These are phyloP conservation scores for Drosophila tropicalis DNA, from an alignment of 1,140 invertebrate species.

Conservation along the genomic window DNA sequence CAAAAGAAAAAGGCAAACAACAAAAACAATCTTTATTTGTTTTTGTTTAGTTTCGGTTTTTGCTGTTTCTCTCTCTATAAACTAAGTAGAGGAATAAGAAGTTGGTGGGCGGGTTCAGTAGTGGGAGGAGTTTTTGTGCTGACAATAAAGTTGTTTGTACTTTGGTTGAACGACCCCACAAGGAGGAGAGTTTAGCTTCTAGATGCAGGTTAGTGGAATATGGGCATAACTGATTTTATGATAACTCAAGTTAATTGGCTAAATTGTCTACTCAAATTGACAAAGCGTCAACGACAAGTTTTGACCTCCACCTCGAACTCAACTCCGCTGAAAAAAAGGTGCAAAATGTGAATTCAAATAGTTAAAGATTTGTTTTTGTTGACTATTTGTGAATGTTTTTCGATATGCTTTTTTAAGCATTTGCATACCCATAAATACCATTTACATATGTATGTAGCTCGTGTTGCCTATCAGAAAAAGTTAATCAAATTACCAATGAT, in stretches of 20 bases:
- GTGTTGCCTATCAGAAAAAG: too few relatives aligned
- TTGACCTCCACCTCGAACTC: background rate
- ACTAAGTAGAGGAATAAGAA: background rate
- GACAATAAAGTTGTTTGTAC: constrained; percentile 9
- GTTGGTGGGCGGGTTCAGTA: background rate
- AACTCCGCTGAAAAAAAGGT: background rate
- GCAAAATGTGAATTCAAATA: constrained; percentile 3
- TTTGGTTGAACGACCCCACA: background rate
- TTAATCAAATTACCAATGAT: too few relatives aligned
- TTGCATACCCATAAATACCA: background rate
- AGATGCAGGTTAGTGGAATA: constrained; percentile 12
- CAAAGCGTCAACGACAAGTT: constrained; percentile 3
- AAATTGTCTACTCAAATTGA: constrained; percentile 22
- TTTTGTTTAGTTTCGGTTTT: constrained; percentile 7
- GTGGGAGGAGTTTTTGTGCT: constrained; percentile 1
- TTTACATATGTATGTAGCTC: too few relatives aligned
- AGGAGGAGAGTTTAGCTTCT: background rate
- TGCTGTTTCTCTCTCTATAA: background rate
- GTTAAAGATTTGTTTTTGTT: background rate
- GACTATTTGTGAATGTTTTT: background rate
- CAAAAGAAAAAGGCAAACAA: constrained; percentile 16
- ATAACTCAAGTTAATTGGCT: constrained; percentile 25
- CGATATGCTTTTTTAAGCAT: background rate
- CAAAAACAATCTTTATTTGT: constrained; percentile 5
- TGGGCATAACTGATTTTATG: constrained; percentile 12